A percentile compares a stretch with the other conserved stretches of the same genome.
These are phyloP conservation scores for Tachystola acroxantha DNA, from an alignment of 2,888 invertebrate genomes.

Conservation along the genomic window DNA sequence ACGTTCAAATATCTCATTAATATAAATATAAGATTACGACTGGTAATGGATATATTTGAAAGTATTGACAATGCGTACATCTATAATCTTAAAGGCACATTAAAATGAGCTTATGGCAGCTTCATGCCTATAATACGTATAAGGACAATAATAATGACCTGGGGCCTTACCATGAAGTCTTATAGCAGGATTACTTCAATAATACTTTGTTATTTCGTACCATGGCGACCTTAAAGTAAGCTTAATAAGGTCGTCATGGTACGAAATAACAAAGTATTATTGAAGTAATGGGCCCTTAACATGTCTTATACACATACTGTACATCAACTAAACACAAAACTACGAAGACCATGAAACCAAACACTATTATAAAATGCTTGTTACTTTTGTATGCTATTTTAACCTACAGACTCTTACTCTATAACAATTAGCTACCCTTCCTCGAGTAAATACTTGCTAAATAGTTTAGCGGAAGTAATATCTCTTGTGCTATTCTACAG, in stretches of 20 bases:
- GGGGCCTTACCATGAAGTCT: too few relatives aligned
- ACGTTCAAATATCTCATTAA: slow-evolving; percentile 20
- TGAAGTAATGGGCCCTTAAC: too few relatives aligned
- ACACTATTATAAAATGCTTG: slow-evolving; percentile 54
- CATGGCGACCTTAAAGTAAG: too few relatives aligned
- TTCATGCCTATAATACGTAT: slow-evolving; percentile 48
- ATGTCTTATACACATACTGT: too few relatives aligned
- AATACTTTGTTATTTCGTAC: too few relatives aligned
- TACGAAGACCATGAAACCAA: slow-evolving; percentile 21
- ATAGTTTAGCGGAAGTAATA: not conserved
- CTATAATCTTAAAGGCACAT: slow-evolving; percentile 56
- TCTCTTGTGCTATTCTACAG: not conserved
- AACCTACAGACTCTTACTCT: slow-evolving; percentile 6
- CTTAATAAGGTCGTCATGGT: too few relatives aligned
- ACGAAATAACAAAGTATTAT: too few relatives aligned
- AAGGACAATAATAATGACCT: slow-evolving; percentile 34
- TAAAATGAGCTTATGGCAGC: slow-evolving; percentile 63
- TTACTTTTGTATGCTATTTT: slow-evolving; percentile 36
- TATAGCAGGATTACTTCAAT: too few relatives aligned
- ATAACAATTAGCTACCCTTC: slow-evolving; percentile 8
- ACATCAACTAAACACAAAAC: slow-evolving; percentile 34
- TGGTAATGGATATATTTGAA: slow-evolving; percentile 18
- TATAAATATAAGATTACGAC: slow-evolving; percentile 1
- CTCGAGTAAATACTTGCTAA: slow-evolving; percentile 3
- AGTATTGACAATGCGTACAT: slow-evolving; percentile 23